Conservation (phyloP, 1,140 invertebrate species). For the Protaetia brevitarsis region DNA sequence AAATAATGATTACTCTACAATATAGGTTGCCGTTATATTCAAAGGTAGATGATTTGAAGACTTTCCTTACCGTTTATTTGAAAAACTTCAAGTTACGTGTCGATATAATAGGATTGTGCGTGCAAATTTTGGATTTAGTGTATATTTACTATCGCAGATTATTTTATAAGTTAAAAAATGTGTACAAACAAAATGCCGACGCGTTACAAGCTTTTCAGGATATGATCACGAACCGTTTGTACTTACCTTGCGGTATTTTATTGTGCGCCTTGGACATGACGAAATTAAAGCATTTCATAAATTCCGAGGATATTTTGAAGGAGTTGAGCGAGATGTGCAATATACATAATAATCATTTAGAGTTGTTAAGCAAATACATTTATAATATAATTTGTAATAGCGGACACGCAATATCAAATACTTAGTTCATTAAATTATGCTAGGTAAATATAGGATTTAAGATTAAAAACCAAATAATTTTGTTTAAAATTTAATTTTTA, state of each 20-base stretch:
- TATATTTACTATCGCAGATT: slow-evolving; percentile 35
- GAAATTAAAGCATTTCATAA: slow-evolving; percentile 36
- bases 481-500: neutral
- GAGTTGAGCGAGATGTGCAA: slow-evolving; percentile 33
- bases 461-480: slow-evolving; percentile 3
- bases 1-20: slow-evolving; percentile 36
- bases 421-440: slow-evolving; percentile 24
- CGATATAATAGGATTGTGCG: slow-evolving; percentile 31
- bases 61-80: slow-evolving; percentile 36
- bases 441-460: neutral
- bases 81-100: slow-evolving; percentile 33
- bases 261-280: slow-evolving; percentile 37
- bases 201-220: slow-evolving; percentile 33
- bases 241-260: slow-evolving; percentile 38
- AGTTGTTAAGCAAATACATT: slow-evolving; percentile 3
- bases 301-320: slow-evolving; percentile 32
- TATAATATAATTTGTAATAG: neutral
- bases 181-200: slow-evolving; percentile 32
- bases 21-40: slow-evolving; percentile 35
- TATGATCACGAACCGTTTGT: slow-evolving; percentile 38
- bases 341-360: slow-evolving; percentile 38
- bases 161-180: slow-evolving; percentile 36
- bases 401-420: neutral
- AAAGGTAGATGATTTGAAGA: slow-evolving; percentile 37
- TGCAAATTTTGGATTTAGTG: slow-evolving; percentile 38